Percentiles rank a stretch among this genome's conserved stretches.
These are phyloP conservation scores for Pararge aegeria DNA, from an alignment of 1,140 invertebrate genomes.

Conservation along the genomic window DNA sequence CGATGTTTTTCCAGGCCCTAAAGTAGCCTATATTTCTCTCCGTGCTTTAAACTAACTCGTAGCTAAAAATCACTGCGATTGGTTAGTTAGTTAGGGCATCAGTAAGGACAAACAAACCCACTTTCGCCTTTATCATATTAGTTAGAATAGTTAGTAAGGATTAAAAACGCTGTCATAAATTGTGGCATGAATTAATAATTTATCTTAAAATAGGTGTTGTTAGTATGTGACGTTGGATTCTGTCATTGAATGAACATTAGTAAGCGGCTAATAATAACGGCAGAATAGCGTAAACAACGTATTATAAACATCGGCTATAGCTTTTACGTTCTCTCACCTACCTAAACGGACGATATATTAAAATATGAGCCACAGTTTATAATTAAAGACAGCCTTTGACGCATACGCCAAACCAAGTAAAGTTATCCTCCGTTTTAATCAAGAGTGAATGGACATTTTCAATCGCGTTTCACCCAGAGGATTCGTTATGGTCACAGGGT, in stretches of 20 bases:
- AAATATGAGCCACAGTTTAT: not conserved
- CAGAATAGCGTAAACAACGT: conserved; percentile 8
- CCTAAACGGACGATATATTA: not conserved
- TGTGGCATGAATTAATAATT: conserved; percentile 8
- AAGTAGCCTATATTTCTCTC: too few relatives aligned
- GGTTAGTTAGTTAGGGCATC: too few relatives aligned
- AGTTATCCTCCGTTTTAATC: not conserved
- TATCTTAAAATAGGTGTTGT: conserved; percentile 13
- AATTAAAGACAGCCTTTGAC: not conserved
- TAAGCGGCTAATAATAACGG: conserved; percentile 19
- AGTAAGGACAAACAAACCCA: too few relatives aligned
- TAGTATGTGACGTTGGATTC: conserved; percentile 3
- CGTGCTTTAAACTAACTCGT: too few relatives aligned
- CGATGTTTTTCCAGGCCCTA: too few relatives aligned
- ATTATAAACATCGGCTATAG: not conserved
- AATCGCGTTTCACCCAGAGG: too few relatives aligned
- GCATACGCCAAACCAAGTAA: not conserved
- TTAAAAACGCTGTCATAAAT: too few relatives aligned
- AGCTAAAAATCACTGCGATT: too few relatives aligned
- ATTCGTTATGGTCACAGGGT: too few relatives aligned
- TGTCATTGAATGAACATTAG: conserved; percentile 23
- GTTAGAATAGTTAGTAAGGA: too few relatives aligned
- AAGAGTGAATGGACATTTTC: too few relatives aligned
- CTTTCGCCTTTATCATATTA: too few relatives aligned
- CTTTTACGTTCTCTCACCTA: not conserved